Percentiles rank a stretch among this genome's conserved stretches.
Conservation (phyloP, 2,113 vertebrate species). For the Acrocephalus arundinaceus region DNA sequence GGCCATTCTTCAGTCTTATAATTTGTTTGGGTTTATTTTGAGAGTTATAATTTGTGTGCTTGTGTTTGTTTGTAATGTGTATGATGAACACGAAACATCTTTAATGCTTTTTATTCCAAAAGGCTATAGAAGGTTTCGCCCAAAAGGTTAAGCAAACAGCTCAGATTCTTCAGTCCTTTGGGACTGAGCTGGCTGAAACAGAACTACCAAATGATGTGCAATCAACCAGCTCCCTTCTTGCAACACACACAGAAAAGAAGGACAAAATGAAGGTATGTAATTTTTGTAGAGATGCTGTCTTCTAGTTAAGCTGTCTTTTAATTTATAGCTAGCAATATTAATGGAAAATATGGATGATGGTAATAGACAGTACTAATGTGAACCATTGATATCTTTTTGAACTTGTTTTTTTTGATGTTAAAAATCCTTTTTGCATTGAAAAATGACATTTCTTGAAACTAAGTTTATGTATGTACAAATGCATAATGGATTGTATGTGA, state of each 20-base stretch:
- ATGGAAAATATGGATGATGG: neutral
- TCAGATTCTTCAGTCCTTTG: constrained; percentile 91
- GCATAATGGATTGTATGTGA: neutral
- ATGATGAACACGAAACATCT: neutral
- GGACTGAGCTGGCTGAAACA: constrained; percentile 93
- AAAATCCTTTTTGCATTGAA: neutral
- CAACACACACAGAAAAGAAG: constrained; percentile 85
- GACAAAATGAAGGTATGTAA: constrained; percentile 88
- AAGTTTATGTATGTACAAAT: neutral
- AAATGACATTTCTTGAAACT: neutral
- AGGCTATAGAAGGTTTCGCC: constrained; percentile 96
- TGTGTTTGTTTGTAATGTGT: constrained; percentile 4
- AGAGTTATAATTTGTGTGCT: neutral
- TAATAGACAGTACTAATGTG: neutral
- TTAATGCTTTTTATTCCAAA: constrained; percentile 35
- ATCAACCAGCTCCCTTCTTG: constrained; percentile 85
- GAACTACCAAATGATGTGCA: constrained; percentile 91
- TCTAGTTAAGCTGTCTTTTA: neutral
- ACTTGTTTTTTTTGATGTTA: neutral
- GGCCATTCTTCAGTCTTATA: neutral
- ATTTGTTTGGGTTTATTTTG: neutral
- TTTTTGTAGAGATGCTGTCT: neutral
- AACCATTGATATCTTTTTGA: neutral
- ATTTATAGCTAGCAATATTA: neutral
- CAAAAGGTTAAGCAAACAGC: constrained; percentile 95